Evolutionary conservation across 2,113 vertebrate species (phyloP).

Genomic region (Gorsachius goisagi): DNA sequence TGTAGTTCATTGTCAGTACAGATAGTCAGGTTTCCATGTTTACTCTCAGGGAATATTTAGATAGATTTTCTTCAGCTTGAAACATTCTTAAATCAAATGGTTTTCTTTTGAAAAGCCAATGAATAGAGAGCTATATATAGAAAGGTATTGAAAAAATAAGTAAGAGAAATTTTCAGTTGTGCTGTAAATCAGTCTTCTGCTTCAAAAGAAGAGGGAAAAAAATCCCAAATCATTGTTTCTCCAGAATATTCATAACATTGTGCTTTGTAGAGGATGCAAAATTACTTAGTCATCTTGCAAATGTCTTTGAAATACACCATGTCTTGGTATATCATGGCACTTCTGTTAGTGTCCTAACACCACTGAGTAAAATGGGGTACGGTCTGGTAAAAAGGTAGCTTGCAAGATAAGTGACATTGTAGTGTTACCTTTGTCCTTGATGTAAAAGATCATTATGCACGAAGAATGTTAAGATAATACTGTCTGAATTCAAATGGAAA

Average conservation of each 20-base stretch:
- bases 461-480: background rate
- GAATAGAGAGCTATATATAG: background rate
- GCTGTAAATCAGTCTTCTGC: background rate
- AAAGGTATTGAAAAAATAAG: background rate
- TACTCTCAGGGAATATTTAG: conserved; percentile 52
- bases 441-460: background rate
- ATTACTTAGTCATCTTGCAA: background rate
- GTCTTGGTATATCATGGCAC: background rate
- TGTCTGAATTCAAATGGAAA: conserved; percentile 31
- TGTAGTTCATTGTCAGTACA: conserved; percentile 23
- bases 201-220: background rate
- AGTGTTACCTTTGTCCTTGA: background rate
- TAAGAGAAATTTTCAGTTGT: background rate
- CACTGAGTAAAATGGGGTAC: background rate
- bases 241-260: background rate
- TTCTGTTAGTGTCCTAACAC: background rate
- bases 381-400: background rate
- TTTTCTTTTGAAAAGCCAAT: conserved; percentile 44
- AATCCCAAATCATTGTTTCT: background rate
- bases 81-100: conserved; percentile 24
- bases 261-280: background rate
- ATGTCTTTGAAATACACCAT: background rate
- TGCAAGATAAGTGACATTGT: background rate
- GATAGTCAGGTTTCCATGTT: conserved; percentile 41
- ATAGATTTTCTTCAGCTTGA: conserved; percentile 22